These are phyloP conservation scores for Psophia crepitans DNA, from an alignment of 2,113 vertebrate species.

Conservation along the genomic window DNA sequence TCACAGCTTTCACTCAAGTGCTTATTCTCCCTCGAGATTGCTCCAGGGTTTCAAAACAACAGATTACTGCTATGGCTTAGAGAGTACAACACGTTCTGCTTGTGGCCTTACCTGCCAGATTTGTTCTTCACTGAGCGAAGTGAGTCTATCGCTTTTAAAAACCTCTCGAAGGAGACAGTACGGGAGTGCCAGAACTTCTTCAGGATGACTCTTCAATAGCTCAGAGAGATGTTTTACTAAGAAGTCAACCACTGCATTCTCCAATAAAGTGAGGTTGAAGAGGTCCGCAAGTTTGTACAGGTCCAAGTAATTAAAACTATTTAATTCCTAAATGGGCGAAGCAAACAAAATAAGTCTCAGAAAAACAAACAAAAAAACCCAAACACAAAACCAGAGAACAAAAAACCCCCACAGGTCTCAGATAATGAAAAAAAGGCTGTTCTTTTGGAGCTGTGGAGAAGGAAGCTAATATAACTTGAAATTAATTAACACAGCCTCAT, in stretches of 20 bases:
- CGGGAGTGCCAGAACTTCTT: constrained; percentile 89
- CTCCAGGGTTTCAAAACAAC: constrained; percentile 37
- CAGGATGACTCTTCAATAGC: constrained; percentile 85
- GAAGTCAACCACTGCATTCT: constrained; percentile 93
- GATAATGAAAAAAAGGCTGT: neutral
- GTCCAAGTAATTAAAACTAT: constrained; percentile 96
- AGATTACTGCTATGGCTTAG: constrained; percentile 18
- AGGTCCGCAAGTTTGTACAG: constrained; percentile 96
- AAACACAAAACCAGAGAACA: neutral
- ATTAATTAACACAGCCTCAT: constrained; percentile 7
- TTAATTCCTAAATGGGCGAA: constrained; percentile 85
- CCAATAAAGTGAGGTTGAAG: constrained; percentile 93
- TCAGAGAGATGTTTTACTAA: constrained; percentile 96
- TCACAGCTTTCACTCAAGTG: neutral
- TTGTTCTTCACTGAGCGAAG: constrained; percentile 93
- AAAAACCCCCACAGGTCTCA: neutral
- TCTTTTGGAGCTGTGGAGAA: neutral
- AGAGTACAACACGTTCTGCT: constrained; percentile 23
- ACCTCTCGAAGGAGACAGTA: constrained; percentile 92
- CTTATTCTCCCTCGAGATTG: neutral
- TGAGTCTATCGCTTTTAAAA: constrained; percentile 94
- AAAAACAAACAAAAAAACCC: neutral
- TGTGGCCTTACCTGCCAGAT: constrained; percentile 91
- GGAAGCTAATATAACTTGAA: constrained; percentile 6
- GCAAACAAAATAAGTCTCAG: constrained; percentile 55